These are phyloP conservation scores for Choristoneura fumiferana DNA, from an alignment of 1,140 invertebrate genomes.

Conservation along the genomic window DNA sequence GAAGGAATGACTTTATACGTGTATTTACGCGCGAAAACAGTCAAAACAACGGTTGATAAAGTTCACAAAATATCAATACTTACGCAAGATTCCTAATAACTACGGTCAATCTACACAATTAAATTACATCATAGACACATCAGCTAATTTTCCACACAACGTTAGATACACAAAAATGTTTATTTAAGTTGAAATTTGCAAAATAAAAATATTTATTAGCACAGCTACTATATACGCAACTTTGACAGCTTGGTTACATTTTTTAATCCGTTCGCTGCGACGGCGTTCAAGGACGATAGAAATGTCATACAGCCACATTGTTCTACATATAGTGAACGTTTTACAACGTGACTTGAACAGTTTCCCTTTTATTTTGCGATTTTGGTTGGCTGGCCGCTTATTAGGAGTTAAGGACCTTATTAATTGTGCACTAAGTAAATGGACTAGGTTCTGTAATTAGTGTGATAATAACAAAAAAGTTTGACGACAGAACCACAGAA, in stretches of 20 bases:
- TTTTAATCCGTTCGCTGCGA: slow-evolving; percentile 1
- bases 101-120: not conserved
- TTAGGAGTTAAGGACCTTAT: too few relatives aligned
- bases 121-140: not conserved
- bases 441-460: too few relatives aligned
- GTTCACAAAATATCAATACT: not conserved
- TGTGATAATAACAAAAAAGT: too few relatives aligned
- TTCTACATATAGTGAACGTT: not conserved
- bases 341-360: not conserved
- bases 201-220: slow-evolving; percentile 16
- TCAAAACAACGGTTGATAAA: slow-evolving; percentile 41
- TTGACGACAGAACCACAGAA: too few relatives aligned
- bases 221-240: not conserved
- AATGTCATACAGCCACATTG: not conserved
- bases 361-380: not conserved
- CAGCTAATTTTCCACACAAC: not conserved
- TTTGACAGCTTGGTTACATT: slow-evolving; percentile 15
- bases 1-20: slow-evolving; percentile 13
- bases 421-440: too few relatives aligned
- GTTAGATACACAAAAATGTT: not conserved
- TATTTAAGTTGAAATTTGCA: not conserved
- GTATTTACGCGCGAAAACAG: slow-evolving; percentile 48
- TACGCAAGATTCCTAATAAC: not conserved
- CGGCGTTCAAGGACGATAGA: not conserved
- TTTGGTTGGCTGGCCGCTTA: too few relatives aligned